These are phyloP conservation scores for Bibio marci DNA, from an alignment of 2,888 invertebrate genomes.

Conservation along the genomic window DNA sequence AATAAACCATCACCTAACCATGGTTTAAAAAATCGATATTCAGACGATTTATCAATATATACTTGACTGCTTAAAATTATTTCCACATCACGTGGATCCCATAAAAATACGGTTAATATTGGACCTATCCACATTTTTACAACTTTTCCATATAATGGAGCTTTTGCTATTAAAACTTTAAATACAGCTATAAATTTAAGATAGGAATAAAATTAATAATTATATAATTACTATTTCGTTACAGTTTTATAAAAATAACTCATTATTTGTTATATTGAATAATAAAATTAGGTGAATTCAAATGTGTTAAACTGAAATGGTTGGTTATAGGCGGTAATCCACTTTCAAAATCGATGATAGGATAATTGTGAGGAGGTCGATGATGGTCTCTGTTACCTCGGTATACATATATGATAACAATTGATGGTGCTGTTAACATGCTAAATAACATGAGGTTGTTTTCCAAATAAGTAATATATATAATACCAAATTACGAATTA, in stretches of 20 bases:
- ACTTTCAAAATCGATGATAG: no score
- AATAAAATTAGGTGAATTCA: background rate
- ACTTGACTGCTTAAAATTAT: slow-evolving; percentile 61
- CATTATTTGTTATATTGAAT: no score
- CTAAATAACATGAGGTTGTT: no score
- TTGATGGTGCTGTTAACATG: no score
- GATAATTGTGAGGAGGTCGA: no score
- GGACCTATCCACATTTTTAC: slow-evolving; percentile 63
- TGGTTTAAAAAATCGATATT: slow-evolving; percentile 65
- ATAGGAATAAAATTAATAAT: background rate
- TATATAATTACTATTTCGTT: no score
- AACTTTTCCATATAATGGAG: slow-evolving; percentile 35
- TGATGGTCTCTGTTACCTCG: no score
- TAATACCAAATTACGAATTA: no score
- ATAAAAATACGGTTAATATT: slow-evolving; percentile 52
- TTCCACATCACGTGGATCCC: slow-evolving; percentile 62
- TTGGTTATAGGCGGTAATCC: no score
- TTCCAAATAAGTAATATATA: no score
- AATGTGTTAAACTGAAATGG: background rate
- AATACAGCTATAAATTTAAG: slow-evolving; percentile 44
- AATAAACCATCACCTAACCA: slow-evolving; percentile 72
- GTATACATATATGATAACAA: no score
- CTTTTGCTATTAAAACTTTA: slow-evolving; percentile 32
- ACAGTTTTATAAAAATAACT: no score
- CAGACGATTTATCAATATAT: slow-evolving; percentile 62